Conservation (phyloP, 2,113 vertebrate species). For the Rallus limicola region DNA sequence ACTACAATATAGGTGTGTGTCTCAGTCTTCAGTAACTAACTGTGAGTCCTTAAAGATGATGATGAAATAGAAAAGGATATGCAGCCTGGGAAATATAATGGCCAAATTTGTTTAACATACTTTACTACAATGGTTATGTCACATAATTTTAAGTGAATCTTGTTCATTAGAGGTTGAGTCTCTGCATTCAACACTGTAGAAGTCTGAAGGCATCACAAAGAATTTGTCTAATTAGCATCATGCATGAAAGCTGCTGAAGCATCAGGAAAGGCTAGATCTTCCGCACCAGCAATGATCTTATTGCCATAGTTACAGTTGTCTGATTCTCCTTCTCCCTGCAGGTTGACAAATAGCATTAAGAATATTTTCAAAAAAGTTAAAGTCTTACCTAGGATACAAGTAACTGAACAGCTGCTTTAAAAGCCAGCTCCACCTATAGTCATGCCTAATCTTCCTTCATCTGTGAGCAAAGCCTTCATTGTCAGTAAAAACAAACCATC, state of each 20-base stretch:
- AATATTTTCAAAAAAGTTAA: background rate
- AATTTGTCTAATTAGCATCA: conserved; percentile 44
- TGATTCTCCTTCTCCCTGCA: background rate
- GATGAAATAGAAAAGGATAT: background rate
- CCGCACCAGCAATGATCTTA: background rate
- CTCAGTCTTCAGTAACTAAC: background rate
- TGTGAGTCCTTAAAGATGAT: background rate
- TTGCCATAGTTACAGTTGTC: conserved; percentile 27
- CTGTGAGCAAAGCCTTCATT: background rate
- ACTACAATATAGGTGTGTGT: background rate
- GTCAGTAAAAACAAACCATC: background rate
- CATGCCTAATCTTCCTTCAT: background rate
- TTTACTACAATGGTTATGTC: background rate
- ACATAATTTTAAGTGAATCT: conserved; percentile 9
- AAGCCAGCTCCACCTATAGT: background rate
- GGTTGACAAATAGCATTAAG: background rate
- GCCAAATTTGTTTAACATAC: conserved; percentile 14
- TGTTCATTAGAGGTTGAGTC: background rate
- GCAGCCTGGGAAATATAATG: background rate
- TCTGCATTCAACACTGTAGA: background rate
- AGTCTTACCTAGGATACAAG: background rate
- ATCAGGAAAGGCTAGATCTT: background rate
- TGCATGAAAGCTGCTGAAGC: background rate
- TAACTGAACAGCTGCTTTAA: background rate
- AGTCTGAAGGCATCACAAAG: background rate